phyloP scores from a whole-genome alignment of 2,888 invertebrate genomes.

The Caenorhabditis zanzibari region DNA sequence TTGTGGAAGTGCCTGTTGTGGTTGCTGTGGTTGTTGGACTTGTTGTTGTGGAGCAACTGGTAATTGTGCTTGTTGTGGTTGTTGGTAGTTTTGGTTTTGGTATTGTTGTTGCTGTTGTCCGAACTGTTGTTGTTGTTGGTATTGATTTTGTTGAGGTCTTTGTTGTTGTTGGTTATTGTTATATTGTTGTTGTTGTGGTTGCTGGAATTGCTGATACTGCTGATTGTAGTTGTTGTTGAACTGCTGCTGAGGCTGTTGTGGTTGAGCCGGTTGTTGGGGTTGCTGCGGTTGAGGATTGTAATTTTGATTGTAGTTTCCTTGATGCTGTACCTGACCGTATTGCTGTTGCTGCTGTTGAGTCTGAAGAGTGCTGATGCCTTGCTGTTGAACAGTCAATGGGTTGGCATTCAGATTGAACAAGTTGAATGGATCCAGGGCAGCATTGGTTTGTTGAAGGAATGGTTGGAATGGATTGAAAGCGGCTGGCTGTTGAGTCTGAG shows the following conservation, averaged over 20 bases:
- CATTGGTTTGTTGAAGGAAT: constrained; percentile 75
- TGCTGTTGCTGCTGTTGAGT: constrained; percentile 66
- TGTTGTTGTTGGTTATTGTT: constrained; percentile 51
- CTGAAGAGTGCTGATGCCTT: constrained; percentile 59
- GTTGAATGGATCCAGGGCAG: constrained; percentile 71
- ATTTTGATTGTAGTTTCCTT: constrained; percentile 57
- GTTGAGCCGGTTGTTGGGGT: constrained; percentile 49
- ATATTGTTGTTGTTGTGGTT: constrained; percentile 49
- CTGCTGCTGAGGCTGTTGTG: constrained; percentile 50
- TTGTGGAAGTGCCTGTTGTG: constrained; percentile 58
- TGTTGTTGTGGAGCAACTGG: constrained; percentile 56
- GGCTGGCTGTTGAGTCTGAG: constrained; percentile 52
- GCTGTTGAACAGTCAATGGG: constrained; percentile 56
- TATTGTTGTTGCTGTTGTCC: constrained; percentile 32
- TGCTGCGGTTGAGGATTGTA: constrained; percentile 43
- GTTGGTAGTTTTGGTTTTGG: constrained; percentile 51
- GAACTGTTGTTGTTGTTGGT: constrained; percentile 40
- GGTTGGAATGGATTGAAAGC: constrained; percentile 81
- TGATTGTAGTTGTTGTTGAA: constrained; percentile 45
- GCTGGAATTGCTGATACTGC: constrained; percentile 47
- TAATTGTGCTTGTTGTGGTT: constrained; percentile 55
- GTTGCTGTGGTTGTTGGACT: constrained; percentile 54
- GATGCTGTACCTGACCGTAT: constrained; percentile 67
- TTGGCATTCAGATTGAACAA: constrained; percentile 63
- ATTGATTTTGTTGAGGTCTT: constrained; percentile 53